A percentile compares a stretch with the other conserved stretches of the same genome.
Evolutionary conservation across 2,797 vertebrate species (phyloP).

Genomic region (Todus mexicanus): DNA sequence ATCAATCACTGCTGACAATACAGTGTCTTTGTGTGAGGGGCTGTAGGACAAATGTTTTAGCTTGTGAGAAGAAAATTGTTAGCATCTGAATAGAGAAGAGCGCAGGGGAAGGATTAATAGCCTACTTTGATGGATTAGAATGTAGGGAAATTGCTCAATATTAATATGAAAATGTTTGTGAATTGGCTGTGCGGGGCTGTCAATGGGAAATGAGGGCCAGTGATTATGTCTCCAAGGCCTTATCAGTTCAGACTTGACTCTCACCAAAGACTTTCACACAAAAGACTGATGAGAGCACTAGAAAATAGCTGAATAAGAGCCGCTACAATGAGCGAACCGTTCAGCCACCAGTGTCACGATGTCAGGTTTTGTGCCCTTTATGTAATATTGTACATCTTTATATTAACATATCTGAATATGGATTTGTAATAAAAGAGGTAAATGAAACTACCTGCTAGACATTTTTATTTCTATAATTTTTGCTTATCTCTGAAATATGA

Average conservation of each 20-base stretch:
- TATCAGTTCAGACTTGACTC: conserved; percentile 81
- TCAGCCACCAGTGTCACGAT: conserved; percentile 44
- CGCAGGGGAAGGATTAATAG: conserved; percentile 87
- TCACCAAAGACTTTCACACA: conserved; percentile 80
- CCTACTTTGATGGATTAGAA: conserved; percentile 99
- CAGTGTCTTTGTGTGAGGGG: conserved; percentile 86
- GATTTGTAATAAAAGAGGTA: conserved; percentile 76
- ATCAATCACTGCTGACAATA: conserved; percentile 95
- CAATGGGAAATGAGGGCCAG: conserved; percentile 78
- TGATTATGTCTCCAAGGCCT: conserved; percentile 79
- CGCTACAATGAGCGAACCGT: conserved; percentile 44
- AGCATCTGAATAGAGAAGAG: conserved; percentile 91
- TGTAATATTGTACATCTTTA: conserved; percentile 88
- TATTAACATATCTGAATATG: conserved; percentile 87
- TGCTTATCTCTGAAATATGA: conserved; percentile 15
- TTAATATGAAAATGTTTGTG: conserved; percentile 99
- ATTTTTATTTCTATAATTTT: conserved; percentile 47
- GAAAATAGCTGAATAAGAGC: conserved; percentile 76
- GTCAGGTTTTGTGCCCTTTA: conserved; percentile 79
- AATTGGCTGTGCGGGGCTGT: conserved; percentile 77
- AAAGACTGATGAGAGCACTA: conserved; percentile 83
- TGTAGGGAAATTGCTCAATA: conserved; percentile 97
- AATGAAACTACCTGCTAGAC: conserved; percentile 28
- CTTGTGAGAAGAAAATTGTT: conserved; percentile 85
- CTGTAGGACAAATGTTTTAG: conserved; percentile 93